phyloP scores from a whole-genome alignment of 2,113 vertebrate species.

The Aegotheles bennettii region DNA sequence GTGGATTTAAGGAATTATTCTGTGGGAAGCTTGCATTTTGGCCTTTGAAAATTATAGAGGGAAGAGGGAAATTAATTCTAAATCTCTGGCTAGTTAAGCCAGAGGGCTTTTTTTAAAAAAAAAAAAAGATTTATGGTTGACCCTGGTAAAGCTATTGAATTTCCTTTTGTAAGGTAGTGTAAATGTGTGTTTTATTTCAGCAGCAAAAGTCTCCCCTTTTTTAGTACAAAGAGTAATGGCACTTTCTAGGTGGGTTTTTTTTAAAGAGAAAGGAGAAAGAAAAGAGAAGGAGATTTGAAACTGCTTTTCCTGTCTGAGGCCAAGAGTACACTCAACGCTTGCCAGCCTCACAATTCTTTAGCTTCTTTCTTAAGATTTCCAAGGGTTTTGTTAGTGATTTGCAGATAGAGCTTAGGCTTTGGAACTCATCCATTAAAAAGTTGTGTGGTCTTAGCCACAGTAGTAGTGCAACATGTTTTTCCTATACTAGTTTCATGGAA shows the following conservation, averaged over 20 bases:
- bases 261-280: slow-evolving; percentile 37
- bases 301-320: slow-evolving; percentile 49
- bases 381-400: slow-evolving; percentile 67
- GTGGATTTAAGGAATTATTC: not conserved
- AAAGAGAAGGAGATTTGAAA: slow-evolving; percentile 30
- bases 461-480: slow-evolving; percentile 57
- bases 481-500: slow-evolving; percentile 44
- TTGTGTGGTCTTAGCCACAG: slow-evolving; percentile 69
- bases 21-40: not conserved
- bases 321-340: slow-evolving; percentile 41
- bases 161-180: slow-evolving; percentile 49
- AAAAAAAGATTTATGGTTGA: slow-evolving; percentile 20
- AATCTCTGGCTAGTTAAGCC: not conserved
- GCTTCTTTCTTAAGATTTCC: slow-evolving; percentile 41
- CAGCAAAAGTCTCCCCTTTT: slow-evolving; percentile 20
- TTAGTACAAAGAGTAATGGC: slow-evolving; percentile 10
- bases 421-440: slow-evolving; percentile 57
- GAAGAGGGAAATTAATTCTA: slow-evolving; percentile 37
- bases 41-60: not conserved
- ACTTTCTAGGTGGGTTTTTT: slow-evolving; percentile 51
- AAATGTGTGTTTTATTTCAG: slow-evolving; percentile 49
- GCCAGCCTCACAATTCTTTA: slow-evolving; percentile 45
- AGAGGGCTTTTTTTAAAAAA: not conserved
- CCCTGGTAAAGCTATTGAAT: slow-evolving; percentile 40
- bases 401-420: slow-evolving; percentile 64